Evolutionary conservation across 2,113 vertebrate species (phyloP).

Genomic region (Mus pahari): DNA sequence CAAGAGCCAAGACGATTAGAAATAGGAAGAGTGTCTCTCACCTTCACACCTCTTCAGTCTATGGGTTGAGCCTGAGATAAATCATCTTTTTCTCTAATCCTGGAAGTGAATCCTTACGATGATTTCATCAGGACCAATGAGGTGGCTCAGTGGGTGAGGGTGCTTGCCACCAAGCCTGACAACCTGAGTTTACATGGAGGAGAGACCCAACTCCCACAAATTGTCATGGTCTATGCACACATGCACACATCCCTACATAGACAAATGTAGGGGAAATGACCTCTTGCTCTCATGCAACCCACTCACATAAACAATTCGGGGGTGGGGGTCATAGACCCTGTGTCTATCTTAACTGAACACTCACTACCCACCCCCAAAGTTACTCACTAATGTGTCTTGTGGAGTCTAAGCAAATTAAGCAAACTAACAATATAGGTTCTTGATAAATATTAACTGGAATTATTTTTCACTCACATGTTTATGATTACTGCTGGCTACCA

Average conservation of each 20-base stretch:
- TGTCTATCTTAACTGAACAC: background rate
- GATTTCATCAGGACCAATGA: background rate
- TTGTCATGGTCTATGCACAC: background rate
- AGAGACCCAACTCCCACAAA: background rate
- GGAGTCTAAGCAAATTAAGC: background rate
- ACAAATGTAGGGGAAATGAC: background rate
- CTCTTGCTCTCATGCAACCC: background rate
- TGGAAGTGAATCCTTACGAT: background rate
- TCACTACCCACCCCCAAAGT: background rate
- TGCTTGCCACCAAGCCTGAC: background rate
- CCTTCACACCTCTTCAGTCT: too few species aligned
- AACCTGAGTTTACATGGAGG: background rate
- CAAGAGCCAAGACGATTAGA: background rate
- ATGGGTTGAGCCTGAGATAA: too few species aligned
- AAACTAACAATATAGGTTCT: background rate
- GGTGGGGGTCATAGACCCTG: background rate
- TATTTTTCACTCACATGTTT: background rate
- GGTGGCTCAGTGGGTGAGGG: background rate
- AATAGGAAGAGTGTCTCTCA: background rate
- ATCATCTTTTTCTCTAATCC: background rate
- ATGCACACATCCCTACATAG: background rate
- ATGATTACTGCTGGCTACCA: background rate
- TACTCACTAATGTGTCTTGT: background rate
- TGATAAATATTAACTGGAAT: background rate
- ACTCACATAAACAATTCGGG: background rate